A percentile compares a stretch with the other conserved stretches of the same genome.
phyloP scores from a whole-genome alignment of 2,113 vertebrate species.

The Xiphophorus maculatus region DNA sequence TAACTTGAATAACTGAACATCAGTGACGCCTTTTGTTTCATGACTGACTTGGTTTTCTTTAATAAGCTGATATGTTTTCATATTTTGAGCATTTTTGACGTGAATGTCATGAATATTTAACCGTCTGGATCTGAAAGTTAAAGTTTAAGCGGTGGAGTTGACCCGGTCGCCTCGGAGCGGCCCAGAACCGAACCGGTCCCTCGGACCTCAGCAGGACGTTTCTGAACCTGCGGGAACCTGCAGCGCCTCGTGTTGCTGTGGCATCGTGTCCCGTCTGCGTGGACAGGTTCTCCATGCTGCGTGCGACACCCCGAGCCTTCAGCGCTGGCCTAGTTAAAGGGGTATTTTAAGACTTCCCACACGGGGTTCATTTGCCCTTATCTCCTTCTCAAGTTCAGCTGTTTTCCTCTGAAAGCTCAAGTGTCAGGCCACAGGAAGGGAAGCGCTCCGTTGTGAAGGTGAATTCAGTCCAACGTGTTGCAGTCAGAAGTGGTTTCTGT shows the following conservation, averaged over 20 bases:
- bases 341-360: slow-evolving; percentile 80
- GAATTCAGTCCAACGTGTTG: not conserved
- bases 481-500: not conserved
- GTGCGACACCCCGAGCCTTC: slow-evolving; percentile 49
- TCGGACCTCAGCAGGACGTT: not conserved
- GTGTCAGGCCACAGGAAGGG: slow-evolving; percentile 21
- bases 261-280: slow-evolving; percentile 32
- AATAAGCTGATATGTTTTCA: too few species aligned
- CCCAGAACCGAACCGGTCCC: slow-evolving; percentile 11
- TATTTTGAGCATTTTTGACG: too few species aligned
- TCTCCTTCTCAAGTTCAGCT: slow-evolving; percentile 64
- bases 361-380: slow-evolving; percentile 64
- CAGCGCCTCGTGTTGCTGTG: slow-evolving; percentile 25
- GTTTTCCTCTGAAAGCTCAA: slow-evolving; percentile 34
- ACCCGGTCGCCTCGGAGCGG: slow-evolving; percentile 45
- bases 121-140: slow-evolving; percentile 13
- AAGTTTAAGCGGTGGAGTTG: slow-evolving; percentile 35
- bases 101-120: slow-evolving; percentile 61
- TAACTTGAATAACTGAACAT: too few species aligned
- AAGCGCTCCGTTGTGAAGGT: not conserved
- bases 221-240: slow-evolving; percentile 14
- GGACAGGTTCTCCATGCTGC: slow-evolving; percentile 45
- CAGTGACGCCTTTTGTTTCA: too few species aligned
- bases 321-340: slow-evolving; percentile 72
- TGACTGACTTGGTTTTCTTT: too few species aligned